Evolutionary conservation across 1,140 invertebrate genomes (phyloP).

Genomic region (Drosophila ohnishii): DNA sequence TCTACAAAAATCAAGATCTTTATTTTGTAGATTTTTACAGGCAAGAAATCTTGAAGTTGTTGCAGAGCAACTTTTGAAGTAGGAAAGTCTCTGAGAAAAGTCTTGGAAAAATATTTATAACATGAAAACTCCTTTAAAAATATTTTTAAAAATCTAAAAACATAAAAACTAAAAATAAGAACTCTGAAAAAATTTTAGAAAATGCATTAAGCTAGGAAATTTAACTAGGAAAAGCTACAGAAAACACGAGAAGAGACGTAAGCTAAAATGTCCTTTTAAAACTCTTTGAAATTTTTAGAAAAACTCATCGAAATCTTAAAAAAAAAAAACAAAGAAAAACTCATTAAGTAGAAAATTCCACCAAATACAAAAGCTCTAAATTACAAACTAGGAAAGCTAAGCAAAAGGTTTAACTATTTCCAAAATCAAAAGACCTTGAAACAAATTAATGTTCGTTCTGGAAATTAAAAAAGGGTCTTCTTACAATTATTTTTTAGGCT

Average conservation of each 20-base stretch:
- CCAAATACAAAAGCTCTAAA: not conserved
- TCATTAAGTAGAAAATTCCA: not conserved
- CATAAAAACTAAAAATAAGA: not conserved
- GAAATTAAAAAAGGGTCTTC: not conserved
- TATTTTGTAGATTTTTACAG: not conserved
- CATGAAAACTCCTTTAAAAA: not conserved
- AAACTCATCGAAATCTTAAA: not conserved
- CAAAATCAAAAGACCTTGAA: not conserved
- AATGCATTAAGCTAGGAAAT: too few relatives aligned
- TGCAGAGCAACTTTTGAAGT: not conserved
- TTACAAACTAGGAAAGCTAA: not conserved
- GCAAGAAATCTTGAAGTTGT: not conserved
- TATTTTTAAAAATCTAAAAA: not conserved
- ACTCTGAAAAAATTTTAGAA: too few relatives aligned
- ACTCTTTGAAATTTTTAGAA: too few relatives aligned
- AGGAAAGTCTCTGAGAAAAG: not conserved
- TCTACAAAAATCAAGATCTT: too few relatives aligned
- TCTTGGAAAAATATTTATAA: not conserved
- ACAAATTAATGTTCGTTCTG: slow-evolving; percentile 1
- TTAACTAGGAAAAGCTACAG: too few relatives aligned
- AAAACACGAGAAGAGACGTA: not conserved
- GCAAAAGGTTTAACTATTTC: not conserved
- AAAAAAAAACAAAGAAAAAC: not conserved
- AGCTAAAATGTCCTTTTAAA: not conserved
- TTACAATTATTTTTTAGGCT: not conserved